Base-by-base conservation (phyloP, 2,113 vertebrate genomes). In the Dipodomys stephensi region DNA sequence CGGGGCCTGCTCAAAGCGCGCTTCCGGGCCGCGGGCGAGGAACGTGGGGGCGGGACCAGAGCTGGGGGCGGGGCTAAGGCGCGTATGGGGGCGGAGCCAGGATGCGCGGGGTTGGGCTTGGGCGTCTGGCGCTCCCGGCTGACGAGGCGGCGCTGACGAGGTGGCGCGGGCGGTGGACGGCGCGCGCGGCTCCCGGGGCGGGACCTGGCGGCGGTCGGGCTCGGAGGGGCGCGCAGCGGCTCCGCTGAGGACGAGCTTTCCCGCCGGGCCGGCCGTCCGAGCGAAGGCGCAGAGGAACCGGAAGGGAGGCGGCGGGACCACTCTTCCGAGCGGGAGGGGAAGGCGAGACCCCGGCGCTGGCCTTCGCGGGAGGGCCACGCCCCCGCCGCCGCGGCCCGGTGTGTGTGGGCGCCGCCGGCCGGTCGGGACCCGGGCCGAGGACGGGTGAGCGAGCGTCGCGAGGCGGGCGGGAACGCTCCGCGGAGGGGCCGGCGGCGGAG, bases 291-390 rank as follows among this genome's bases (percentile, higher is more conserved):
- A 35, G 68, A 53, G 77, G 60, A 64, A 49, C 92, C 88, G 94
- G 95, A 90, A 85, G 88, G 91, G 82, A 90, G 86, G 90, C 78
- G 81, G 84, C 72, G 84, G 90, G 93, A 39, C 85, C 91, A 83
- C 32, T 72, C 23, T 83, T 76, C 82, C 82, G 27, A 22, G 60
- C 62, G 23, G 90, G 87, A 77, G 82, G 83, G 71, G 32, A 46
- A 69, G 73, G 68, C 71, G 73, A 92, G 90, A 92, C 87, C 81
- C 87, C 27, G 15, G 74, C 76, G 60, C 35, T 2, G n/a, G 81
- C 68, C 53, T 35, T 62, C 27, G 68, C 91, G 62, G 35, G 72
- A 93, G 88, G 68, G 87, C 95, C 96, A 96, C 93, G 95, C 96
- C 95, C 96, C 95, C 96, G 93, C 85, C 71, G 60, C 91, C 49